phyloP scores from a whole-genome alignment of 1,140 invertebrate species.

The Drosophila busckii region DNA sequence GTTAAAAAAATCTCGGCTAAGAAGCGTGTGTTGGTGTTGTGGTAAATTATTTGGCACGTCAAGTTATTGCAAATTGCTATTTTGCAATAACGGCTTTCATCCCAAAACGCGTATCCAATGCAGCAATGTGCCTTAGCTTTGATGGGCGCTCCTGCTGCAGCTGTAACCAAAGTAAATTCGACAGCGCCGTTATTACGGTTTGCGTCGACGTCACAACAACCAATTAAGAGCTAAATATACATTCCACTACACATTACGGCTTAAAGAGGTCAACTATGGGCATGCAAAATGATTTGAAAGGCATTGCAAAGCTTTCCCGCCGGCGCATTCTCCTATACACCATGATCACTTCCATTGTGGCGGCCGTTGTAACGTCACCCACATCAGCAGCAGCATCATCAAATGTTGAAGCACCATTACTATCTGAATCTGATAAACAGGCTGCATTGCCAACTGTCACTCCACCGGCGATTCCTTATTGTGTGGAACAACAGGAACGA shows the following conservation, averaged over 20 bases:
- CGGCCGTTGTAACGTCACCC: conserved; percentile 33
- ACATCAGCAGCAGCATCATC: conserved; percentile 6
- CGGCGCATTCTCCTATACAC: conserved; percentile 50
- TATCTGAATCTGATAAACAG: conserved; percentile 22
- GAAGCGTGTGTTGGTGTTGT: too few relatives aligned
- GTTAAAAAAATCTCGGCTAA: too few relatives aligned
- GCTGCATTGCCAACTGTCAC: neutral
- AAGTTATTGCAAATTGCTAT: too few relatives aligned
- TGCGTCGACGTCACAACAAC: conserved; percentile 35
- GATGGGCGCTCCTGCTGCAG: conserved; percentile 52
- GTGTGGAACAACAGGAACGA: conserved; percentile 57
- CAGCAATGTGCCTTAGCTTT: conserved; percentile 58
- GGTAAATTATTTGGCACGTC: too few relatives aligned
- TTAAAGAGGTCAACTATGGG: conserved; percentile 52
- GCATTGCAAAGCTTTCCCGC: conserved; percentile 37
- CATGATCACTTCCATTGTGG: conserved; percentile 61
- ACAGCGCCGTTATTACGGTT: conserved; percentile 27
- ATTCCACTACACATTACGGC: conserved; percentile 14
- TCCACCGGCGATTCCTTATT: conserved; percentile 48
- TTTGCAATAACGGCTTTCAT: conserved; percentile 5
- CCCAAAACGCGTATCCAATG: conserved; percentile 26
- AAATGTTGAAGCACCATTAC: neutral
- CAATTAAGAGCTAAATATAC: conserved; percentile 54
- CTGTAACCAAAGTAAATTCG: conserved; percentile 36
- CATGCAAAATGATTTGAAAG: conserved; percentile 59